A percentile compares a stretch with the other conserved stretches of the same genome.
Evolutionary conservation across 1,140 invertebrate genomes (phyloP).

Genomic region (Kradibia gibbosae): DNA sequence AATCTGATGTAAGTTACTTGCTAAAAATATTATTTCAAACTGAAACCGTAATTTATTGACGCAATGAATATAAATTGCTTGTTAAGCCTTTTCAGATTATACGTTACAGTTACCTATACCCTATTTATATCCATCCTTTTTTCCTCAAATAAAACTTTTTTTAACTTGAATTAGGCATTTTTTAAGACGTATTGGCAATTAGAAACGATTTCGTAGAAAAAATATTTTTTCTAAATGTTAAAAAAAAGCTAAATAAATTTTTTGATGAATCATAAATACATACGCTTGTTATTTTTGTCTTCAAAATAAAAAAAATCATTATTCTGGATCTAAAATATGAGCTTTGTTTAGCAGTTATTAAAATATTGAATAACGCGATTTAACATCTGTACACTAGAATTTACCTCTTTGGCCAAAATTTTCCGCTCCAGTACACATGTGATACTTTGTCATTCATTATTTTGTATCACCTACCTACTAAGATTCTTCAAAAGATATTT

Average conservation of each 20-base stretch:
- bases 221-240: not conserved
- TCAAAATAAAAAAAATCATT: not conserved
- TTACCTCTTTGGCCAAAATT: not conserved
- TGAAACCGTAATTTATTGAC: constrained; percentile 31
- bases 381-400: not conserved
- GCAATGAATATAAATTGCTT: constrained; percentile 41
- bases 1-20: constrained; percentile 13
- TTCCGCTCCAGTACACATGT: too few species aligned
- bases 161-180: constrained; percentile 13
- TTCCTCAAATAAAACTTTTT: not conserved
- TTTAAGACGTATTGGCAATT: not conserved
- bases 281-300: not conserved
- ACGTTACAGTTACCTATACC: not conserved
- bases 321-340: not conserved
- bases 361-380: not conserved
- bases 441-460: too few species aligned
- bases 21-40: not conserved
- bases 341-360: not conserved
- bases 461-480: too few species aligned
- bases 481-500: too few species aligned
- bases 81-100: constrained; percentile 32
- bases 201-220: not conserved
- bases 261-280: not conserved
- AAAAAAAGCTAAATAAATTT: not conserved
- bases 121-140: not conserved